Evolutionary conservation across 64 coral and sea anemone species (phyloP), one percentile per base, ranked within the genome.

Genomic region (Porites australiensis): DNA sequence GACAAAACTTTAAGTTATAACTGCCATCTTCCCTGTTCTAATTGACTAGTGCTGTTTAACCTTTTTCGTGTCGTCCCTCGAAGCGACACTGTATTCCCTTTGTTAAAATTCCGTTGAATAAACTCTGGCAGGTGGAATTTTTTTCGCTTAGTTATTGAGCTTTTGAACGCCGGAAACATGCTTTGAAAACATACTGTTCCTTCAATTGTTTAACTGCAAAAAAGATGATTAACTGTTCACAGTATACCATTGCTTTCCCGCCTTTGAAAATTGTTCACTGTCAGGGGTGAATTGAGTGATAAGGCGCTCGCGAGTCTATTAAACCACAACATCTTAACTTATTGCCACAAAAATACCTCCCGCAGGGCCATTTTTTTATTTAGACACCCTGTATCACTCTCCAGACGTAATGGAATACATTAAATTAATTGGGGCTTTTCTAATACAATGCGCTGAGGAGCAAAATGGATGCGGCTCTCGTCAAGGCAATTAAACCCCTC

Each of bases 201-300:
- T 47, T 52, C 63, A 51, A 84, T 84, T 84, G 81, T 84, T 47
- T 67, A 84, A 84, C 62, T 22, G 27, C 64, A 15, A 46, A 44
- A 51, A n/a, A 68, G 61, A 21, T 84, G 64, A 84, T 84, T 84
- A 84, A 84, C 81, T 65, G 63, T 84, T 84, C 45, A 51, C 18
- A 68, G 81, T 84, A 52, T 46, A 84, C 69, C 69, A 69, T 44
- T 18, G 81, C 45, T 44, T 64, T 15, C 79, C 14, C 60, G 63
- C 81, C 8, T 18, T 63, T 12, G 53, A 84, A 83, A 84, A 63
- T 84, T 67, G 15, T 45, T 51, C 63, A 8, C 81, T 68, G 62
- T 10, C 3, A 51, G 81, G 61, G 63, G 81, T 64, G 45, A 84
- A 84, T 51, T 67, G 61, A 21, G 14, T 5, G 62, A 83, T 49